Evolutionary conservation across 2,888 invertebrate species (phyloP), one percentile per base, ranked within the genome.

Genomic region (Gisinianus flammeolus): DNA sequence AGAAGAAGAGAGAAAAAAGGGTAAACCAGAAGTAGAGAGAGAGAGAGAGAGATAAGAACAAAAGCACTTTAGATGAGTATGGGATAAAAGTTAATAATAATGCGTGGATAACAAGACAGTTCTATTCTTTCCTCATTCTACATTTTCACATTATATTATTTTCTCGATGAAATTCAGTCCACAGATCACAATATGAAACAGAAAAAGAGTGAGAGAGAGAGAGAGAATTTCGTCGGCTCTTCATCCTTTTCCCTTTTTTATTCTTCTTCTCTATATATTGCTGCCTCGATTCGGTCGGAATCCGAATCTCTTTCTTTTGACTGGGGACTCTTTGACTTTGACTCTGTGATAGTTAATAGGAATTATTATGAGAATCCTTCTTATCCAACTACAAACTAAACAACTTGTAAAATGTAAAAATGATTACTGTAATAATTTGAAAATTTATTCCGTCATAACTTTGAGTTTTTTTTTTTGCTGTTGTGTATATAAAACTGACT

Each of bases 51-150:
- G 77, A 77, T 77, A 77, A 77, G 77, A 77, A 77, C 71, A 66
- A 77, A 77, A 77, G 77, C 77, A 77, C 77, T 77, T 77, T 71
- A 77, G 77, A 77, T 77, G 67, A 72, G 72, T 72, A 64, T 64
- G 28, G 77, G 77, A 77, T 77, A 77, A 77, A 77, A 72, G n/a
- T 72, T 72, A 72, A 77, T 72, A 71, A 77, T 72, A 77, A 77
- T 77, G 77, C 72, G 72, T 54, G 72, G 77, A 77, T 77, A 77
- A 77, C 77, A 77, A 77, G 77, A 72, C 72, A 77, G 74, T 74
- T 74, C 74, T 28, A 28, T 62, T 54, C 70, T 70, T 70, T 12
- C 54, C 28, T 74, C 72, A 56, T 28, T 58, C 33, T 30, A 35
- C 26, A n/a, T 54, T 52, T 52, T 0, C 26, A 33, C 24, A 22